Conservation (phyloP, 1,140 invertebrate genomes). For the Anastrepha obliqua region DNA sequence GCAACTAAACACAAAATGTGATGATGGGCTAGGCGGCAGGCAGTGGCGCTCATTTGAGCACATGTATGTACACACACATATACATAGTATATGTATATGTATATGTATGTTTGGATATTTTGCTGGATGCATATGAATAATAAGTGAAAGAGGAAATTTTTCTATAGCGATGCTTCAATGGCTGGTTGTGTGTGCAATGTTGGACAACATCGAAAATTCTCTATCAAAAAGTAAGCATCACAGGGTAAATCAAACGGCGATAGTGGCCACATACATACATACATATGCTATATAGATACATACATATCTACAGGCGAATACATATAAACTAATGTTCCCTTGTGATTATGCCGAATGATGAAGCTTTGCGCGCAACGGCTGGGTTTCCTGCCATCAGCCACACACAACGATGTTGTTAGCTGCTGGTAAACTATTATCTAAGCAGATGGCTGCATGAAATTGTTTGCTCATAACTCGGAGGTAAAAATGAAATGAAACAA, state of each 20-base stretch:
- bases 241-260: neutral
- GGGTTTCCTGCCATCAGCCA: too few species aligned
- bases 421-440: neutral
- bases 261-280: neutral
- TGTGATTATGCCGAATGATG: neutral
- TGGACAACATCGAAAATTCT: neutral
- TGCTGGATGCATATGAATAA: neutral
- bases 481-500: neutral
- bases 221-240: neutral
- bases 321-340: neutral
- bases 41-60: too few species aligned
- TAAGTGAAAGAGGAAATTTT: neutral
- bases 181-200: neutral
- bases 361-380: neutral
- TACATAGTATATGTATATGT: neutral
- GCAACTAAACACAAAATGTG: too few species aligned
- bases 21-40: too few species aligned
- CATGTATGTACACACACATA: neutral
- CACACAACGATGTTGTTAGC: neutral
- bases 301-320: neutral
- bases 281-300: neutral
- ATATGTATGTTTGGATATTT: neutral
- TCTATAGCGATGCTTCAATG: neutral
- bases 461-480: neutral
- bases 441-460: neutral